These are phyloP conservation scores for Neuroterus valhalla DNA, from an alignment of 1,140 invertebrate species.

Conservation along the genomic window DNA sequence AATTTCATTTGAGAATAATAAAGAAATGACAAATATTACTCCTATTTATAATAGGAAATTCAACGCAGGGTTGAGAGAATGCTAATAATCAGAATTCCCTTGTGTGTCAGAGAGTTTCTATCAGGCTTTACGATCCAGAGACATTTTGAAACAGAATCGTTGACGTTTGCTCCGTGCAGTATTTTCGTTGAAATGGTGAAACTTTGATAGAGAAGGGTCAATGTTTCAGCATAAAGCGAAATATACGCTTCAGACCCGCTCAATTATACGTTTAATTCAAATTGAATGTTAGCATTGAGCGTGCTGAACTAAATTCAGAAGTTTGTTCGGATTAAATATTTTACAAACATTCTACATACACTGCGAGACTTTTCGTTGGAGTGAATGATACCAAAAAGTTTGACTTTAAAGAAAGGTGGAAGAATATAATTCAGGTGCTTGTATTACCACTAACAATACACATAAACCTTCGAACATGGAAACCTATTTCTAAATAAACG, in stretches of 20 bases:
- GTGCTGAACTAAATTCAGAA: not conserved
- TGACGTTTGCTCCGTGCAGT: constrained; percentile 3
- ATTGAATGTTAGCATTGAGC: not conserved
- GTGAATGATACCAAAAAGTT: too few species aligned
- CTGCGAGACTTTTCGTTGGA: too few species aligned
- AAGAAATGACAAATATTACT: constrained; percentile 16
- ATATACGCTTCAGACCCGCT: not conserved
- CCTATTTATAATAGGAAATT: not conserved
- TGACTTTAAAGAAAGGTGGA: too few species aligned
- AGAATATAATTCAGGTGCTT: too few species aligned
- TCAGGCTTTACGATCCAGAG: constrained; percentile 15
- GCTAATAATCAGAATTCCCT: constrained; percentile 8
- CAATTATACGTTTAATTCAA: constrained; percentile 12
- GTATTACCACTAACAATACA: too few species aligned
- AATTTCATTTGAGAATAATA: not conserved
- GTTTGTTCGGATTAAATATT: not conserved
- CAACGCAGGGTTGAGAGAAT: not conserved
- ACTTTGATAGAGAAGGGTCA: constrained; percentile 23
- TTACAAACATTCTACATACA: not conserved
- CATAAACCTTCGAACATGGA: too few species aligned
- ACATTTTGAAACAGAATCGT: constrained; percentile 24
- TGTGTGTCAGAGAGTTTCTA: not conserved
- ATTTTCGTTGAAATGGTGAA: constrained; percentile 22
- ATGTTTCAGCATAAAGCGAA: constrained; percentile 4
- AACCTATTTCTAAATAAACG: too few species aligned